A percentile compares a stretch with the other conserved stretches of the same genome.
phyloP scores from a whole-genome alignment of 2,888 invertebrate species.

The Euzophera pinguis region DNA sequence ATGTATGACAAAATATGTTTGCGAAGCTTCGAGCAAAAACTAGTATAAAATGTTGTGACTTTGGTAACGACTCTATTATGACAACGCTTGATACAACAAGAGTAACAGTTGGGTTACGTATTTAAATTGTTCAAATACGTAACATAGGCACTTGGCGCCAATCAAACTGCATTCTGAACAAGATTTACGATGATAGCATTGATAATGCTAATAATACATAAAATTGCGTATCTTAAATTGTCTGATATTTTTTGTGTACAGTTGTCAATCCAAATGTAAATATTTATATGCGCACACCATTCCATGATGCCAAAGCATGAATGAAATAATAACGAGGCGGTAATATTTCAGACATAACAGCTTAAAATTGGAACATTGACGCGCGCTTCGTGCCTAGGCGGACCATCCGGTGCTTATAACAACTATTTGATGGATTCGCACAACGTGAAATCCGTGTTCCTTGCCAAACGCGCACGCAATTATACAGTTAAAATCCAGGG shows the following conservation, averaged over 20 bases:
- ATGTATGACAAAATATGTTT: too few relatives aligned
- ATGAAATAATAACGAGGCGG: conserved; percentile 42
- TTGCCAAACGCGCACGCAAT: conserved; percentile 43
- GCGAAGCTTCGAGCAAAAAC: too few relatives aligned
- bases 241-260: too few relatives aligned
- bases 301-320: conserved; percentile 32
- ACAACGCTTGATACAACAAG: too few relatives aligned
- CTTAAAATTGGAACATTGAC: conserved; percentile 61
- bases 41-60: too few relatives aligned
- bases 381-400: conserved; percentile 37
- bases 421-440: conserved; percentile 39
- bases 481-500: conserved; percentile 31
- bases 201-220: not conserved
- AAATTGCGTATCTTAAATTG: too few relatives aligned
- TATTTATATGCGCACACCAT: conserved; percentile 24
- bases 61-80: too few relatives aligned
- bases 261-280: conserved; percentile 14
- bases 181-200: not conserved
- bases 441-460: conserved; percentile 29
- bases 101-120: too few relatives aligned
- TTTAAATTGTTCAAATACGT: not conserved
- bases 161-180: not conserved
- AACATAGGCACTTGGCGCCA: not conserved
- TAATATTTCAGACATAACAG: conserved; percentile 49
- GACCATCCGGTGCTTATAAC: conserved; percentile 42